Evolutionary conservation across 2,888 invertebrate genomes (phyloP), one percentile per base, ranked within the genome.

Genomic region (Meteorus colon): DNA sequence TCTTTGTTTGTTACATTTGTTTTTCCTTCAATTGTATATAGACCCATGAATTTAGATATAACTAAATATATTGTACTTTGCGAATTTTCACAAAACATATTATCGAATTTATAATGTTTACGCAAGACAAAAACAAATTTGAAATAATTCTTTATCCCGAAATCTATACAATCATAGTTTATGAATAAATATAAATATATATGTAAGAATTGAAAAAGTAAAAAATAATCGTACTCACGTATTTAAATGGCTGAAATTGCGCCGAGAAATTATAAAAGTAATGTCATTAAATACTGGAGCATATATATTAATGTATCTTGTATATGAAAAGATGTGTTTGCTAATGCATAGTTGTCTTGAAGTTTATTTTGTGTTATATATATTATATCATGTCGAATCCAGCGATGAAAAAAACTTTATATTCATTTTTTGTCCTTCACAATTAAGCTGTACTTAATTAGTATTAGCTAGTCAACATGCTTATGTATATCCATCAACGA

Each of bases 381-480:
- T 55, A 55, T 55, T 55, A 8, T 55, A 19, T 55, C 55, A 55
- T 55, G n/a, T 55, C n/a, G n/a, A 48, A 34, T 34, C 3, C n/a
- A 48, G 48, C 4, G n/a, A 55, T 55, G 19, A 8, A 10, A 24
- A 4, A 24, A 48, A 55, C 0, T n/a, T 55, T 10, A 6, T 55
- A 41, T 55, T 19, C 3, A 8, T 19, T 55, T 55, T n/a, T 24
- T 65, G 6, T 16, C 16, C 31, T 63, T 12, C 65, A 41, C n/a
- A 41, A 37, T 65, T 41, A 31, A 65, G 65, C 37, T 65, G 65
- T 65, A 83, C 78, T 81, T 83, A 81, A 79, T 86, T 86, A 85
- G 81, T 82, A 82, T 86, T 86, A 86, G 86, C 86, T 86, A 86
- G 86, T 86, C 86, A 86, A 82, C 81, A 74, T 79, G 73, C 78